Evolutionary conservation across 2,113 vertebrate genomes (phyloP).

Genomic region (Onychostoma macrolepis): DNA sequence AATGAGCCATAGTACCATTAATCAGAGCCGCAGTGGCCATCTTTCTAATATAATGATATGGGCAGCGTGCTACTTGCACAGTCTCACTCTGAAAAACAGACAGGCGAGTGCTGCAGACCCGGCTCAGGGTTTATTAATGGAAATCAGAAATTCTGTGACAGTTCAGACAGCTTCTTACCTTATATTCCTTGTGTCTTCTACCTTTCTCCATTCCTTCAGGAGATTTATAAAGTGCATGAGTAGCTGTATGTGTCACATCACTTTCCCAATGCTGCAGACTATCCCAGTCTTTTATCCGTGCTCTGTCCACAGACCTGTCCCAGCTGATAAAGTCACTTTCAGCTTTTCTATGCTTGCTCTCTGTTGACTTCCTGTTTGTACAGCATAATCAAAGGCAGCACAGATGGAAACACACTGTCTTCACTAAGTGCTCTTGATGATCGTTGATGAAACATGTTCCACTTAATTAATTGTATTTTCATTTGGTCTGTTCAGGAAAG

Average conservation of each 20-base stretch:
- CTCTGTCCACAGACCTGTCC: neutral
- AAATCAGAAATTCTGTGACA: neutral
- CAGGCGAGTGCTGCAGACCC: neutral
- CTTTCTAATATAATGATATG: neutral
- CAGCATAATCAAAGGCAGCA: neutral
- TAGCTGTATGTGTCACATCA: neutral
- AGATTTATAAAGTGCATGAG: neutral
- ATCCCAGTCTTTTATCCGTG: neutral
- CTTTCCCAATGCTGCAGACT: neutral
- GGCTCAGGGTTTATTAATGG: neutral
- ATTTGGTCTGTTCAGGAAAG: neutral
- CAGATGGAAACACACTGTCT: neutral
- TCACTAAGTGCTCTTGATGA: neutral
- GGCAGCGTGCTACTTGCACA: neutral
- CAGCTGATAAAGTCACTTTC: neutral
- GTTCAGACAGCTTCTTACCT: neutral
- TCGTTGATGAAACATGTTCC: neutral
- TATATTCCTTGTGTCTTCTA: neutral
- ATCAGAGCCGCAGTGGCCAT: neutral
- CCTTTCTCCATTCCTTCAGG: neutral
- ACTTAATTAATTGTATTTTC: neutral
- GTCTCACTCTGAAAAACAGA: neutral
- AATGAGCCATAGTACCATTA: neutral
- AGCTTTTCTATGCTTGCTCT: neutral
- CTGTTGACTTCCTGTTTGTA: neutral